These are phyloP conservation scores for Phenacoccus solenopsis DNA, from an alignment of 1,140 invertebrate genomes.

Conservation along the genomic window DNA sequence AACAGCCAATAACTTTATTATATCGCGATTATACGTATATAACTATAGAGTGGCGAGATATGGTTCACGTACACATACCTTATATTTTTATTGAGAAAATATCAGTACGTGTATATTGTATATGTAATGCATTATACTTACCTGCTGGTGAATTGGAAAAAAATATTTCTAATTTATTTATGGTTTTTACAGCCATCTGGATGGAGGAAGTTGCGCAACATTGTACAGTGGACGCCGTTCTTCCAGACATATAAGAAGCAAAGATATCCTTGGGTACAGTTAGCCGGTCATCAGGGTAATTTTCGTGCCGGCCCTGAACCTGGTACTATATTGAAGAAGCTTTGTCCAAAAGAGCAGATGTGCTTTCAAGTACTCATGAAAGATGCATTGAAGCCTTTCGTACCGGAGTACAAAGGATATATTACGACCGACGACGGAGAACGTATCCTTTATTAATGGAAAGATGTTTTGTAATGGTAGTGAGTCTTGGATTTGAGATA, in stretches of 20 bases:
- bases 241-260: slow-evolving; percentile 93
- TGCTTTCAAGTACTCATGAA: slow-evolving; percentile 78
- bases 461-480: slow-evolving; percentile 6
- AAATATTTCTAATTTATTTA: no score
- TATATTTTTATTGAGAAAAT: no score
- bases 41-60: no score
- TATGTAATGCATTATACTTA: no score
- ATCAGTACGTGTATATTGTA: no score
- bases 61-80: no score
- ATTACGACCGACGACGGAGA: slow-evolving; percentile 64
- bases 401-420: slow-evolving; percentile 80
- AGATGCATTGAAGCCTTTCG: slow-evolving; percentile 72
- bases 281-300: slow-evolving; percentile 86
- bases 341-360: slow-evolving; percentile 74
- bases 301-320: slow-evolving; percentile 84
- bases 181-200: slow-evolving; percentile 69
- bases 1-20: no score
- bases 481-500: background rate
- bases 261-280: slow-evolving; percentile 88
- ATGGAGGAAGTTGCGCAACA: slow-evolving; percentile 83
- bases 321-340: slow-evolving; percentile 86
- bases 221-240: slow-evolving; percentile 91
- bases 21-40: no score
- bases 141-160: no score
- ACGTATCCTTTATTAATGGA: slow-evolving; percentile 39